A percentile compares a stretch with the other conserved stretches of the same genome.
phyloP scores from a whole-genome alignment of 2,113 vertebrate species.

The Melanerpes formicivorus region DNA sequence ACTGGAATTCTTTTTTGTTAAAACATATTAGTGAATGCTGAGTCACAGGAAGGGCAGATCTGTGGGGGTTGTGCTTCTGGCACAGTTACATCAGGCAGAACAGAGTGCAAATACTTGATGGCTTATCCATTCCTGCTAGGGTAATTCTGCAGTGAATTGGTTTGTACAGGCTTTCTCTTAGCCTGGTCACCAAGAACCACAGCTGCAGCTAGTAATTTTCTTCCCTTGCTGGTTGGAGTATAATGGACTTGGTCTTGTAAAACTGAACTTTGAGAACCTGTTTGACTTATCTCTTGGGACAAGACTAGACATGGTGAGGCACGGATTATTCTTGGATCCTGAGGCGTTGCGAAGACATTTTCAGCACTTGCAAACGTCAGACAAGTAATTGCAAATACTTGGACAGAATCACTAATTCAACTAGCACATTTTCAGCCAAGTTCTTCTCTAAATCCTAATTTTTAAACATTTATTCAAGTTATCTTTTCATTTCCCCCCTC shows the following conservation, averaged over 20 bases:
- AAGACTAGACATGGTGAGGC: slow-evolving; percentile 30
- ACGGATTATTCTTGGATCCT: neutral
- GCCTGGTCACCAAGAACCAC: neutral
- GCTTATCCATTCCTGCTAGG: neutral
- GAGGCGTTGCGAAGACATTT: neutral
- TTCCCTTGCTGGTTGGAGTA: neutral
- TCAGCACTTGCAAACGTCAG: neutral
- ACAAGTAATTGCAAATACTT: slow-evolving; percentile 16
- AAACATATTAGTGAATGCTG: neutral
- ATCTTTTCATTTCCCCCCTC: neutral
- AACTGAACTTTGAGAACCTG: neutral
- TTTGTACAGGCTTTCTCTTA: neutral
- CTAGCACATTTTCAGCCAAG: neutral
- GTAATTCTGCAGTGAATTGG: neutral
- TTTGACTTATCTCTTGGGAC: slow-evolving; percentile 3
- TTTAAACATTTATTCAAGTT: neutral
- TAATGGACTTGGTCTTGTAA: neutral
- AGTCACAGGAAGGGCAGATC: neutral
- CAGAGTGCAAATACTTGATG: neutral
- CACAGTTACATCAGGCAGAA: neutral
- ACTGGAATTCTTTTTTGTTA: neutral
- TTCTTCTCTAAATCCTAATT: neutral
- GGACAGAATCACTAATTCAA: neutral
- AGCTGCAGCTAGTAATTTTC: neutral
- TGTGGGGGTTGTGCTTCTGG: neutral